phyloP scores from a whole-genome alignment of 2,888 invertebrate species.

The Psylliodes chrysocephalus region DNA sequence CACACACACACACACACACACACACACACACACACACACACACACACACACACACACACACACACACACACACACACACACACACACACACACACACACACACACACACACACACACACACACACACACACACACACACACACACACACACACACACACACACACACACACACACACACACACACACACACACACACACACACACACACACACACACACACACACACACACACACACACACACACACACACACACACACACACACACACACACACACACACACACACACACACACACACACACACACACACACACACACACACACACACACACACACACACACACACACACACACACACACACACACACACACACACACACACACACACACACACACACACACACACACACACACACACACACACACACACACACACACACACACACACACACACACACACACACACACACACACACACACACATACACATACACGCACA shows the following conservation, averaged over 20 bases:
- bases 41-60: no score
- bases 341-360: neutral
- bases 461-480: neutral
- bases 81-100: no score
- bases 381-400: neutral
- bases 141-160: no score
- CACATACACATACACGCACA: neutral
- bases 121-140: no score
- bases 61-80: no score
- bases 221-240: neutral
- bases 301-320: neutral
- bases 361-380: neutral
- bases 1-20: no score
- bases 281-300: neutral
- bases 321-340: neutral
- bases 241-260: neutral
- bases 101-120: no score
- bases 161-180: no score
- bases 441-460: neutral
- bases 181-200: no score
- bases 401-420: neutral
- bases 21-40: no score
- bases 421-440: neutral
- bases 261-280: neutral
- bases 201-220: neutral